A percentile compares a stretch with the other conserved stretches of the same genome.
Conservation (phyloP, 2,113 vertebrate genomes). For the Furnarius figulus region DNA sequence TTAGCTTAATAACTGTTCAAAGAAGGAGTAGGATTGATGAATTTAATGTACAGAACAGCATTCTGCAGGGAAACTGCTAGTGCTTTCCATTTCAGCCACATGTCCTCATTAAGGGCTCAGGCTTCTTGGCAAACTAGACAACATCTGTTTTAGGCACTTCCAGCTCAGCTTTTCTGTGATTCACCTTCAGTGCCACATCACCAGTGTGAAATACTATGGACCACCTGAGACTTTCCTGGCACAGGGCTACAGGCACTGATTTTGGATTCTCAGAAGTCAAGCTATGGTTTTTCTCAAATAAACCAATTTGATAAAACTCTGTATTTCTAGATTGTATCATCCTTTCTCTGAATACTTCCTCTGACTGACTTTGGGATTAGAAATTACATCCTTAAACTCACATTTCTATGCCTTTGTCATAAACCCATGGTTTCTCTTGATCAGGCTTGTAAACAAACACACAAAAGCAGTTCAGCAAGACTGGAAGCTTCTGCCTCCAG, state of each 20-base stretch:
- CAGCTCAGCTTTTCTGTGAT: conserved; percentile 18
- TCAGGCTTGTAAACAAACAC: background rate
- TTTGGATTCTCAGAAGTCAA: background rate
- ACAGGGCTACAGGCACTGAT: background rate
- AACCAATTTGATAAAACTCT: background rate
- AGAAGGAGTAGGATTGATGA: background rate
- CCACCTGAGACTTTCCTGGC: background rate
- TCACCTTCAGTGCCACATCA: background rate
- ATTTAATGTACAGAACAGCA: conserved; percentile 9
- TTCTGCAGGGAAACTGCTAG: conserved; percentile 2
- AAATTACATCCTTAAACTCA: background rate
- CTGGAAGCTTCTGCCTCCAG: background rate
- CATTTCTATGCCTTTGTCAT: background rate
- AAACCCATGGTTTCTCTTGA: background rate
- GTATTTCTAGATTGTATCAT: background rate
- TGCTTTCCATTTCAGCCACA: conserved; percentile 15
- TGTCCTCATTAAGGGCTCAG: conserved; percentile 20
- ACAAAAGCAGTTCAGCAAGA: background rate
- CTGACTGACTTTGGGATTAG: background rate
- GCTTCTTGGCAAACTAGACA: conserved; percentile 23
- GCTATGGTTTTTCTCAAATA: background rate
- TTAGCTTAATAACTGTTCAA: conserved; percentile 19
- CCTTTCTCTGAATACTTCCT: background rate
- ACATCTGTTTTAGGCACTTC: conserved; percentile 24
- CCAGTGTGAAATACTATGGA: background rate